A percentile compares a stretch with the other conserved stretches of the same genome.
Evolutionary conservation across 2,888 invertebrate genomes (phyloP).

Genomic region (Auanema sp.): DNA sequence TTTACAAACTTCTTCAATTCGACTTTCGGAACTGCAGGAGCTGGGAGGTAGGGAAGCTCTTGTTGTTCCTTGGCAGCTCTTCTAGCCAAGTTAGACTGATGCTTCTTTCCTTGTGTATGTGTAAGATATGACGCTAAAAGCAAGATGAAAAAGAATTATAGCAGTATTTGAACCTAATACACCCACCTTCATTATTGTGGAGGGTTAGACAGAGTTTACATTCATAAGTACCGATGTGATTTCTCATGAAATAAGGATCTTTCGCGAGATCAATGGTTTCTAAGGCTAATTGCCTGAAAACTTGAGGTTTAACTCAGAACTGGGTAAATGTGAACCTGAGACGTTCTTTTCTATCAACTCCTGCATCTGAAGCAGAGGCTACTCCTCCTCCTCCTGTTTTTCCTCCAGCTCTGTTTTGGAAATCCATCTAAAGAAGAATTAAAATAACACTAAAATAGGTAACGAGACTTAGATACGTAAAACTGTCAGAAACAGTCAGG

Average conservation of each 20-base stretch:
- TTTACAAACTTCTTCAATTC: constrained; percentile 99
- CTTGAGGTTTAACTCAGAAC: constrained; percentile 58
- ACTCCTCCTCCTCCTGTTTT: constrained; percentile 99
- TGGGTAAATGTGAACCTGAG: constrained; percentile 21
- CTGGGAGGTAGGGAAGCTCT: constrained; percentile 81
- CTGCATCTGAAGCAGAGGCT: constrained; percentile 97
- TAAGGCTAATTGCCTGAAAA: constrained; percentile 89
- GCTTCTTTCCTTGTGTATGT: constrained; percentile 97
- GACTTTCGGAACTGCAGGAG: constrained; percentile 75
- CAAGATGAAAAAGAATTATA: not conserved
- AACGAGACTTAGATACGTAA: constrained; percentile 11
- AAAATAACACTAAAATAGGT: not conserved
- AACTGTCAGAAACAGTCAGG: not conserved
- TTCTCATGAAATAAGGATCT: constrained; percentile 99
- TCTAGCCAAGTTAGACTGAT: constrained; percentile 96
- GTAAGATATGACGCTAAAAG: constrained; percentile 88
- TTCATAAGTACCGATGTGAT: constrained; percentile 95
- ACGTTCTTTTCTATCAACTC: constrained; percentile 77
- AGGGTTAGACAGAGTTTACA: constrained; percentile 96
- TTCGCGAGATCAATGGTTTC: constrained; percentile 98
- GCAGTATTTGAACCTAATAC: not conserved
- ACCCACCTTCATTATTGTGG: constrained; percentile 83
- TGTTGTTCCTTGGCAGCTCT: constrained; percentile 86
- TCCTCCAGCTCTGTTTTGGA: constrained; percentile 96
- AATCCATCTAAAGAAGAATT: constrained; percentile 80